Evolutionary conservation across 2,113 vertebrate genomes (phyloP).

Genomic region (cattle (Bos taurus)): ARS-UCD2.0 NC_037339.1:77932501-77933000

Average conservation of each 20-base stretch:
- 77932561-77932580: background rate
- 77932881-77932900: constrained; percentile 1
- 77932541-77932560: background rate
- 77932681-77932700: background rate
- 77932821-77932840: constrained; percentile 35
- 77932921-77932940: constrained; percentile 30
- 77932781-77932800: constrained; percentile 21
- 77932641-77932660: background rate
- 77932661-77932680: background rate
- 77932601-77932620: accelerated
- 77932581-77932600: background rate
- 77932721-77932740: constrained; percentile 31
- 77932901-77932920: constrained; percentile 22
- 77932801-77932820: constrained; percentile 41
- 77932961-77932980: background rate
- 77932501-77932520: background rate
- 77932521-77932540: background rate
- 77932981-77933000: background rate
- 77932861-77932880: constrained; percentile 43
- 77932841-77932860: constrained; percentile 29
- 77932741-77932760: constrained; percentile 29
- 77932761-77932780: constrained; percentile 41
- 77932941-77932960: constrained; percentile 1
- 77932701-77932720: constrained; percentile 20
- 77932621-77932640: background rate